phyloP scores from a whole-genome alignment of 2,888 invertebrate species.

The Nomada fucata region DNA sequence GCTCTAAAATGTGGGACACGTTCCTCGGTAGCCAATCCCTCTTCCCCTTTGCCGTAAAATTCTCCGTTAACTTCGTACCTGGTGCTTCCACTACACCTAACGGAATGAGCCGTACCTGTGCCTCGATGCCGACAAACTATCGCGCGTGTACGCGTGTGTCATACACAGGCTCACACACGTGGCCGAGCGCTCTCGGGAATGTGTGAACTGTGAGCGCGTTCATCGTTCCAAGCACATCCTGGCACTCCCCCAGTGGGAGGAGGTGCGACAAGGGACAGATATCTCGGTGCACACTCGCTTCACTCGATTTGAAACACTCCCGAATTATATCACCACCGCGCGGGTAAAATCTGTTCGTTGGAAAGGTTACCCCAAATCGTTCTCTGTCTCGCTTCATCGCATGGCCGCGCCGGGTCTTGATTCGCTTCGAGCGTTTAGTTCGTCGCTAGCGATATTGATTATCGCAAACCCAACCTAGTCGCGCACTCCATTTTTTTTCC shows the following conservation, averaged over 20 bases:
- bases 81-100: slow-evolving; percentile 74
- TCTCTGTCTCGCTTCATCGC: not conserved
- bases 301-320: slow-evolving; percentile 64
- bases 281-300: slow-evolving; percentile 69
- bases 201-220: slow-evolving; percentile 77
- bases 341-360: slow-evolving; percentile 46
- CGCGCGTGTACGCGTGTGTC: slow-evolving; percentile 51
- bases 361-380: slow-evolving; percentile 52
- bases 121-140: slow-evolving; percentile 61
- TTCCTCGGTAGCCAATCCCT: slow-evolving; percentile 68
- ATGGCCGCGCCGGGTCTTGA: not conserved
- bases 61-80: slow-evolving; percentile 78
- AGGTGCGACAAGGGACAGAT: slow-evolving; percentile 79
- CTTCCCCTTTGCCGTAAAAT: slow-evolving; percentile 72
- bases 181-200: slow-evolving; percentile 51
- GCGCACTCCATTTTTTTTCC: slow-evolving; percentile 27
- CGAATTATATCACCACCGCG: slow-evolving; percentile 70
- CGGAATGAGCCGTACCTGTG: slow-evolving; percentile 76
- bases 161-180: slow-evolving; percentile 47
- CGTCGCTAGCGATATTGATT: slow-evolving; percentile 56
- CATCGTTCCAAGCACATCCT: slow-evolving; percentile 84
- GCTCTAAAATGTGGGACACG: slow-evolving; percentile 82
- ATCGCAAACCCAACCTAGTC: slow-evolving; percentile 44
- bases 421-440: slow-evolving; percentile 35
- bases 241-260: slow-evolving; percentile 83